Base-by-base conservation (phyloP, 2,888 invertebrate species). In the Agonum fuliginosum region DNA sequence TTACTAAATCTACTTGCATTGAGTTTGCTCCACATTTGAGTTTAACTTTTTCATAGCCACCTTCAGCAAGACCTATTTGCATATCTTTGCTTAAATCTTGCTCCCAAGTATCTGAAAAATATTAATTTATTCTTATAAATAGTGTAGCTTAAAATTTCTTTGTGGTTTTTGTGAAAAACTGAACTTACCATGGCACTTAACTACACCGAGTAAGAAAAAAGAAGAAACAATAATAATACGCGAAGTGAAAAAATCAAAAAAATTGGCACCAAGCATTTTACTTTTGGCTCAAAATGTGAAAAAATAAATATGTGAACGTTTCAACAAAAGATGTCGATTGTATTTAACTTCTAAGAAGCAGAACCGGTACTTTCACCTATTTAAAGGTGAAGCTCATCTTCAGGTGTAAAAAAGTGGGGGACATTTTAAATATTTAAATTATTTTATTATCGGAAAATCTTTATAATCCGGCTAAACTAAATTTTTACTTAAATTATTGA, bases 11-110 rank as follows among this genome's bases (percentile, higher is more conserved):
- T 4, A 87, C 82, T 77, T 87, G 86, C 90, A 91, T 91, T 0
- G 88, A 88, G 79, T 91, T 88, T 1, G 89, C 88, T 0, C 89
- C 89, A 79, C 91, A 91, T 81, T 88, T 88, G 12, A 91, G 84
- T 80, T 89, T 88, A 0, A 91, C 90, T 80, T 87, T 88, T 82
- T 90, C 88, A 81, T 90, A 90, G 1, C 91, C 90, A 58, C 89
- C 87, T 37, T 89, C 88, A 19, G 89, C 86, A 67, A 89, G 87
- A 78, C 89, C 91, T 46, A 91, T 91, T 82, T 88, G 86, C 85
- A 91, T 90, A 74, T 89, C 87, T 76, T 89, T 87, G 20, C 88
- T 87, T 37, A 91, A 82, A 81, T 91, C 89, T 82, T 89, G 88
- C 80, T 89, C 86, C 88, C 88, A 89, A 78, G 87, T 82, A 79